Evolutionary conservation across 1,140 invertebrate species (phyloP), one percentile per base, ranked within the genome.

Genomic region (Cepaea nemoralis): DNA sequence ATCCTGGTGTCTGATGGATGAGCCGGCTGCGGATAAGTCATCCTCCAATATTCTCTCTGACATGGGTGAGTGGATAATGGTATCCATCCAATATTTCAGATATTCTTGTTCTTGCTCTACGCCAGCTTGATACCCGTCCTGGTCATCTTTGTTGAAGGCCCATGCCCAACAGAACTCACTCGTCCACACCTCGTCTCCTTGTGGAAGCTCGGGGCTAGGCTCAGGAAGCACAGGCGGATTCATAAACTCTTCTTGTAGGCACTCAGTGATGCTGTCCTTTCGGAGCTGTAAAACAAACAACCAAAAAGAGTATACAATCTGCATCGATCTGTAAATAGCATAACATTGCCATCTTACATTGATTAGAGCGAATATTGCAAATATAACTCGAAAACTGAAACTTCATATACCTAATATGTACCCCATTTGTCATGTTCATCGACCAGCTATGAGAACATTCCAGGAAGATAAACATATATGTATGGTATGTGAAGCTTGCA

Each of bases 141-240:
- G 33, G 27, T n/a, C 31, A 2, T 77, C 75, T 66, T 77, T 77
- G 55, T 66, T 77, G 55, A 59, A 77, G 33, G 75, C 75, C 75
- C 75, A 77, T 35, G 75, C 75, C 50, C 59, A 77, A n/a, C 50
- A 45, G 55, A 45, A 77, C 42, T 77, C 75, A 42, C 50, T 77
- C 14, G 75, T 24, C 75, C 75, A 77, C 24, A 8, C 48, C 27
- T 77, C 75, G 31, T 77, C 75, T 40, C 33, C 75, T 31, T 77
- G 31, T n/a, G 55, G 75, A 35, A 77, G 35, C 24, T 77, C 48
- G 27, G 48, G 33, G 1, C 50, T 27, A 1, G 6, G 75, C 16
- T 77, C 75, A 12, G 75, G 75, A 42, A 55, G 39, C 2, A 50
- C 33, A 66, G 50, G 55, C 39, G 48, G 48, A 14, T 63, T 48